Conservation (phyloP, 2,888 invertebrate genomes). For the Aphidius colemani region DNA sequence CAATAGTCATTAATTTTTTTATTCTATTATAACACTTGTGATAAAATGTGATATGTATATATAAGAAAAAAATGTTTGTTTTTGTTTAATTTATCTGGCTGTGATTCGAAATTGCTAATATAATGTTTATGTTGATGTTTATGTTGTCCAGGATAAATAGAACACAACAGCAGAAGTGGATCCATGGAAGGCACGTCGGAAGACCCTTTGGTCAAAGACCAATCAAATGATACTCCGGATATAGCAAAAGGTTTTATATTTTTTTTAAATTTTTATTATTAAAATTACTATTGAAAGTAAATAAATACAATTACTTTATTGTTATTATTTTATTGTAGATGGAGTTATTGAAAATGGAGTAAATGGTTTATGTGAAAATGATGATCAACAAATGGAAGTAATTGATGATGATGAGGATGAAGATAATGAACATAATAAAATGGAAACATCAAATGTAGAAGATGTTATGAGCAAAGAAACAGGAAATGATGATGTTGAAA, state of each 20-base stretch:
- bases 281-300: constrained; percentile 4
- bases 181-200: constrained; percentile 58
- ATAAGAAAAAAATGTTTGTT: background rate
- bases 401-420: constrained; percentile 25
- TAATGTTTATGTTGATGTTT: constrained; percentile 18
- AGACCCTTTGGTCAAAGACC: constrained; percentile 56
- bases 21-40: background rate
- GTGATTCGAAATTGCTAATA: constrained; percentile 18
- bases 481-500: constrained; percentile 30
- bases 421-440: constrained; percentile 34
- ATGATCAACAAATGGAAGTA: constrained; percentile 31
- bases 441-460: constrained; percentile 27
- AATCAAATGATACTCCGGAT: constrained; percentile 47
- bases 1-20: background rate
- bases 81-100: background rate
- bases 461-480: constrained; percentile 16
- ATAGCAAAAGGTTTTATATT: constrained; percentile 46
- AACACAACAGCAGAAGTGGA: constrained; percentile 44
- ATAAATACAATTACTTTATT: background rate
- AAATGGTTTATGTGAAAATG: constrained; percentile 56
- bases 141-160: constrained; percentile 33
- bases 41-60: background rate
- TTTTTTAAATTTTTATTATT: background rate
- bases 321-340: constrained; percentile 46
- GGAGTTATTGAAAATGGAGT: constrained; percentile 59